Evolutionary conservation across 2,113 vertebrate species (phyloP), one percentile per base, ranked within the genome.

Genomic region (Lamprotornis superbus): DNA sequence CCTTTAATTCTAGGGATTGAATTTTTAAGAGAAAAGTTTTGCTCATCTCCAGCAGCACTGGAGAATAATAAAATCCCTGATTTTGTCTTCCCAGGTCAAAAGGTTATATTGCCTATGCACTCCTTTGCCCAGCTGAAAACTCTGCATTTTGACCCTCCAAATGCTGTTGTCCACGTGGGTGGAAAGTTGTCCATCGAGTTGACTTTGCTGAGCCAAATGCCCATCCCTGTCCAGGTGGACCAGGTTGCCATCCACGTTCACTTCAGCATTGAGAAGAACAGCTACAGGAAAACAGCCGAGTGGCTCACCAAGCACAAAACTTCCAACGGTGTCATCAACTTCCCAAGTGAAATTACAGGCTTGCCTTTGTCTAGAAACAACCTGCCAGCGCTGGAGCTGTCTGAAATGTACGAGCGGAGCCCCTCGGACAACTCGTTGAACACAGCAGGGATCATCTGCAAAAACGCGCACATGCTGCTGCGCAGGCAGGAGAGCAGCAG

Each of bases 401-500:
- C 97, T 0, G 99, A 99, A 91, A 98, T 99, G 93, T 98, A 98
- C 23, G 99, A 99, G 95, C 91, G 98, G 55, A 99, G 99, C 75
- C 99, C 99, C 6, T 98, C 99, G 0, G 99, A 99, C 87, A 98
- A 98, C 86, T 97, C 98, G 6, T 91, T 99, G 83, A 99, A 97
- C 97, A 98, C 98, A 0, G 97, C 98, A 0, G 99, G 99, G 11
- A 98, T 99, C 39, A 98, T 99, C 73, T 99, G 99, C 96, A 99
- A 98, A 87, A 99, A 99, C 6, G 98, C 98, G 13, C 99, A 99
- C 97, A 97, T 99, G 98, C 94, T 99, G 31, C 98, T 99, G 28
- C 97, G 99, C 8, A 93, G 98, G n/a, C 98, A 98, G 44, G 99
- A 99, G 90, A 98, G 98, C 93, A 63, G 82, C 94, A 92, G 98